phyloP scores from a whole-genome alignment of 2,888 invertebrate genomes.

The Ommatoiulus sabulosus region DNA sequence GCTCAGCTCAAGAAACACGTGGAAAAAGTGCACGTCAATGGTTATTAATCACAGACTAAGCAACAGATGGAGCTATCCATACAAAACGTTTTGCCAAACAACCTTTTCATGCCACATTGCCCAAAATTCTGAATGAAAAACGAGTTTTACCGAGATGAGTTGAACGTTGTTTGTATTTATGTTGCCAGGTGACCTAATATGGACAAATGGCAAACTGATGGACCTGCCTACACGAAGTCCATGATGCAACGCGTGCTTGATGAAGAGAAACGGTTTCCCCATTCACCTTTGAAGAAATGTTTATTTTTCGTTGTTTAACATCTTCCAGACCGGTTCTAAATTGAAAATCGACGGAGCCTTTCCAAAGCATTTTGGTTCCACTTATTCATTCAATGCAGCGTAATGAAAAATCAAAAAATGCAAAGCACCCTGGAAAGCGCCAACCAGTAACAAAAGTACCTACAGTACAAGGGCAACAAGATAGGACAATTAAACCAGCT shows the following conservation, averaged over 20 bases:
- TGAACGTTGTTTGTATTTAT: not conserved
- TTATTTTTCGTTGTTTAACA: conserved; percentile 20
- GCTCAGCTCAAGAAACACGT: not conserved
- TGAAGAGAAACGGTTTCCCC: conserved; percentile 5
- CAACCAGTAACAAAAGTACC: not conserved
- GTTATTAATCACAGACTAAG: not conserved
- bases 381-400: not conserved
- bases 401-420: not conserved
- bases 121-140: conserved; percentile 1
- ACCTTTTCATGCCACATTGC: not conserved
- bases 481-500: not conserved
- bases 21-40: not conserved
- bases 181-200: conserved; percentile 14
- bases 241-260: not conserved
- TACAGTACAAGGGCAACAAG: not conserved
- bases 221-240: not conserved
- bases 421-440: not conserved
- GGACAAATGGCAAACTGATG: not conserved
- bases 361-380: not conserved
- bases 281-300: conserved; percentile 1
- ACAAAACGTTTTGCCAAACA: not conserved
- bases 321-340: conserved; percentile 16
- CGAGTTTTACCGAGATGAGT: not conserved
- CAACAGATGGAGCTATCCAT: not conserved
- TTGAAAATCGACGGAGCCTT: conserved; percentile 4